Evolutionary conservation across 2,888 invertebrate species (phyloP).

Genomic region (Elysia crispata): DNA sequence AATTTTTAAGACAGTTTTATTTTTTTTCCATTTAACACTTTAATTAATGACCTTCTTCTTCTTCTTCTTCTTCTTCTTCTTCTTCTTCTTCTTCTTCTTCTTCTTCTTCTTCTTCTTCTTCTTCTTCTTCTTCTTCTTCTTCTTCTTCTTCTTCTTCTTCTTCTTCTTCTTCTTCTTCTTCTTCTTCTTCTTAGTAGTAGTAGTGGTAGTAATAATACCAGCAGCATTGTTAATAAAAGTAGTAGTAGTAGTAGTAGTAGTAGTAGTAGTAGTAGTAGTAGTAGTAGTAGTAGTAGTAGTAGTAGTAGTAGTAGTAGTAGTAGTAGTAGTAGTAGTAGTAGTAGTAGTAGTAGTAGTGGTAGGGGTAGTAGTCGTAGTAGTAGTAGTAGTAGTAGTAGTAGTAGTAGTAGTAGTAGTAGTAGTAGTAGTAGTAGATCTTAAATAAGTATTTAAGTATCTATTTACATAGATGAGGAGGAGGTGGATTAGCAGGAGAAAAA

Average conservation of each 20-base stretch:
- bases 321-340: slow-evolving; percentile 29
- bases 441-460: too few relatives aligned
- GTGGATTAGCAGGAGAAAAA: too few relatives aligned
- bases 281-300: slow-evolving; percentile 18
- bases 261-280: slow-evolving; percentile 33
- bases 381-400: too few relatives aligned
- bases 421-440: not conserved
- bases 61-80: not conserved
- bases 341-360: slow-evolving; percentile 31
- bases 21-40: not conserved
- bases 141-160: slow-evolving; percentile 16
- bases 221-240: too few relatives aligned
- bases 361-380: too few relatives aligned
- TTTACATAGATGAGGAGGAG: too few relatives aligned
- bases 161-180: not conserved
- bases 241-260: slow-evolving; percentile 18
- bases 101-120: not conserved
- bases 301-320: slow-evolving; percentile 31
- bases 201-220: too few relatives aligned
- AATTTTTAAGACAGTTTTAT: too few relatives aligned
- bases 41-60: not conserved
- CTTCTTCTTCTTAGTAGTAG: too few relatives aligned
- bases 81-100: slow-evolving; percentile 2
- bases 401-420: slow-evolving; percentile 33
- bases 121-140: not conserved